Evolutionary conservation across 2,888 invertebrate genomes (phyloP), one percentile per base, ranked within the genome.

Genomic region (Uloborus plumipes): DNA sequence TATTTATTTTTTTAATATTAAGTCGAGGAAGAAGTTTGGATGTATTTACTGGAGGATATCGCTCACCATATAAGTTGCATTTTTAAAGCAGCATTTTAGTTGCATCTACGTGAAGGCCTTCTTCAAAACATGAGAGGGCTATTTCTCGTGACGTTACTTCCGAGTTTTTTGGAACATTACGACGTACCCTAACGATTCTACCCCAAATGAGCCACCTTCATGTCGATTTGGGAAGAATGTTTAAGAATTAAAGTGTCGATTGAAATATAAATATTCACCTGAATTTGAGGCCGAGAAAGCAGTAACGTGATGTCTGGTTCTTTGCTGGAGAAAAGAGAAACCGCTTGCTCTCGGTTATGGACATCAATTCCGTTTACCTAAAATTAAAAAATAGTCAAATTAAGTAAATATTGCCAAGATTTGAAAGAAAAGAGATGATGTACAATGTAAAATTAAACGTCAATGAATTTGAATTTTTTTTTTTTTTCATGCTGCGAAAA

Each of bases 361-460:
- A 89, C 88, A 85, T 89, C 89, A 20, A 88, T 87, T 13, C 89
- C 89, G 86, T 89, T 89, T 55, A 90, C 89, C 89, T 89, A 87
- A 9, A 22, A 49, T 16, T n/a, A 47, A 67, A 53, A 31, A 67
- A 22, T 16, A 14, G 22, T 53, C 2, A 1, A 53, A 16, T 16
- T 53, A 16, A 16, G 6, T 3, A 53, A 53, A 53, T 16, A 7
- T 2, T 2, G 53, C 53, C 2, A 26, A 26, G 3, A 53, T 53
- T 1, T 3, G 4, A 26, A 3, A 26, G 2, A 26, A 4, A 26
- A 26, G 4, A 26, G 2, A 26, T 26, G 26, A 26, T 26, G 26
- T 26, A 31, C 31, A 31, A 31, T 31, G 31, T 31, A 31, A 31
- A 31, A 31, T 31, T 7, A 31, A 31, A 31, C 31, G 7, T 4